Base-by-base conservation (phyloP, 2,888 invertebrate genomes). In the Acrocyrtus sp. region DNA sequence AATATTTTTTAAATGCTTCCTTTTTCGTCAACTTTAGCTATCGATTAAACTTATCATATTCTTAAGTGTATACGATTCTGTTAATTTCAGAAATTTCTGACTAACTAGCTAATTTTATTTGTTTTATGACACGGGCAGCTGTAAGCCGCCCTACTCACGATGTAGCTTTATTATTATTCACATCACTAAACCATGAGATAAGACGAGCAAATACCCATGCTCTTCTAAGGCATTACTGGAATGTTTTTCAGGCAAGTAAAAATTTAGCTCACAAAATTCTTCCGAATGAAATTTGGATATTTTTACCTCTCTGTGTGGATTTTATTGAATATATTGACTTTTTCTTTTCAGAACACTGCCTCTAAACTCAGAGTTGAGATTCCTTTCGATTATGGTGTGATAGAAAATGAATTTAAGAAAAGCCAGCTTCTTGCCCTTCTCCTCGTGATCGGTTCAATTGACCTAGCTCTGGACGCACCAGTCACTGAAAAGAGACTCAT, bases 61-160 rank as follows among this genome's bases (percentile, higher is more conserved):
- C n/a, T n/a, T n/a, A n/a, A n/a, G n/a, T n/a, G n/a, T n/a, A n/a
- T n/a, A n/a, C n/a, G n/a, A n/a, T n/a, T n/a, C n/a, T n/a, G n/a
- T n/a, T n/a, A n/a, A n/a, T n/a, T n/a, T n/a, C n/a, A n/a, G n/a
- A n/a, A n/a, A n/a, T n/a, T n/a, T n/a, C n/a, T n/a, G n/a, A n/a
- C n/a, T n/a, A n/a, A n/a, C n/a, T n/a, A n/a, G n/a, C n/a, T n/a
- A n/a, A n/a, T n/a, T n/a, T n/a, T n/a, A n/a, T n/a, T n/a, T n/a
- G n/a, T n/a, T n/a, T n/a, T n/a, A n/a, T n/a, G n/a, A n/a, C n/a
- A n/a, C n/a, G n/a, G n/a, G n/a, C n/a, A n/a, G n/a, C 81, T 22
- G 77, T 81, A 41, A 78, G 81, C 45, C 74, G 77, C 72, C 83
- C 81, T 45, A 81, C 82, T 47, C 81, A 81, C 69, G 82, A 82